Evolutionary conservation across 1,140 invertebrate species (phyloP), one percentile per base, ranked within the genome.

Genomic region (Druon quercuslanigerum): DNA sequence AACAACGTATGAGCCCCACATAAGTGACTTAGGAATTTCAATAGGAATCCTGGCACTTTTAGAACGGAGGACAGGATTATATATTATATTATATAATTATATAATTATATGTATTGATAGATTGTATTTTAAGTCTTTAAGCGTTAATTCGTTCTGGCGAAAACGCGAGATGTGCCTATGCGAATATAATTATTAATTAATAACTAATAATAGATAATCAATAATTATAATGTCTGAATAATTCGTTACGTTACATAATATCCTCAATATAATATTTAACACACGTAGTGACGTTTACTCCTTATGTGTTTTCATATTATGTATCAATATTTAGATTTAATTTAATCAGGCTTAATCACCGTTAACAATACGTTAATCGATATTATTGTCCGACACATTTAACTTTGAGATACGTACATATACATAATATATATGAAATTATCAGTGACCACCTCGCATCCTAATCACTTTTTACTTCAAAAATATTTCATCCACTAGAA

Each of bases 341-440:
- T 75, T 79, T 66, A 76, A 72, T 74, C 78, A 77, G 75, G 78
- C 73, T 80, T 72, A 71, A 73, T 54, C 73, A 56, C 25, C 52
- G 57, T 76, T 76, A 77, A 76, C 73, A 66, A n/a, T 79, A 76
- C 60, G 76, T 82, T 71, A 82, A 82, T 72, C 73, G 40, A 66
- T 66, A 60, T 82, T 82, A 82, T 82, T 82, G 80, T 82, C 80
- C 73, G 80, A 82, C 80, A 82, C 77, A 75, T 76, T 75, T 79
- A 73, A 76, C 73, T 74, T 72, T 54, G 60, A 66, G 14, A 66
- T 40, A 66, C 33, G 60, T n/a, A 66, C 60, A 66, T 33, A 33
- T 46, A 46, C 2, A 66, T 20, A 19, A 56, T 56, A 17, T 19
- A 66, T 66, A 66, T 40, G 71, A 77, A 80, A 74, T 74, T 66